Conservation (phyloP, 1,140 invertebrate species). For the Calycopis cecrops region DNA sequence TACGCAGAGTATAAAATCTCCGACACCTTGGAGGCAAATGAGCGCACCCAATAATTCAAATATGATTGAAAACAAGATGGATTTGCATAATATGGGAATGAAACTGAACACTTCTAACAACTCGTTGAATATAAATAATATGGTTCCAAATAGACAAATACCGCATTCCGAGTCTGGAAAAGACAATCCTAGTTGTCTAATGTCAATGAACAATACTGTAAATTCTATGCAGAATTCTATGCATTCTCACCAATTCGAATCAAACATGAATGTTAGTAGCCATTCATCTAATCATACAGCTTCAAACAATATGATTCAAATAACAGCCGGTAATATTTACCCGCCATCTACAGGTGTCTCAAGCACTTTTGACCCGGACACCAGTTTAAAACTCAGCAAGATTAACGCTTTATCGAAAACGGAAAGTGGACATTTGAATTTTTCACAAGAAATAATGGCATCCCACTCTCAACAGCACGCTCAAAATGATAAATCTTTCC, state of each 20-base stretch:
- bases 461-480: constrained; percentile 64
- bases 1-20: constrained; percentile 63
- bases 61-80: constrained; percentile 48
- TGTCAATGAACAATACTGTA: constrained; percentile 46
- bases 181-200: constrained; percentile 53
- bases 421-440: constrained; percentile 64
- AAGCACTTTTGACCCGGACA: constrained; percentile 63
- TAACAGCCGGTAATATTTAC: constrained; percentile 65
- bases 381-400: constrained; percentile 63
- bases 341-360: constrained; percentile 56
- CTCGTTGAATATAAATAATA: constrained; percentile 46
- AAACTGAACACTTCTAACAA: constrained; percentile 44
- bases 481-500: constrained; percentile 62
- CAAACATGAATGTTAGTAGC: constrained; percentile 47
- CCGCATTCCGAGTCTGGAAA: constrained; percentile 52
- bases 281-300: constrained; percentile 50
- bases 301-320: constrained; percentile 66
- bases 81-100: constrained; percentile 49
- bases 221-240: constrained; percentile 41
- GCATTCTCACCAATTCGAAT: constrained; percentile 59
- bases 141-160: constrained; percentile 38
- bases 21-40: constrained; percentile 63
- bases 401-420: constrained; percentile 66
- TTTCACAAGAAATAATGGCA: constrained; percentile 67
- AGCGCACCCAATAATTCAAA: constrained; percentile 31